phyloP scores from a whole-genome alignment of 2,113 vertebrate genomes.

The Odontophorus gujanensis region DNA sequence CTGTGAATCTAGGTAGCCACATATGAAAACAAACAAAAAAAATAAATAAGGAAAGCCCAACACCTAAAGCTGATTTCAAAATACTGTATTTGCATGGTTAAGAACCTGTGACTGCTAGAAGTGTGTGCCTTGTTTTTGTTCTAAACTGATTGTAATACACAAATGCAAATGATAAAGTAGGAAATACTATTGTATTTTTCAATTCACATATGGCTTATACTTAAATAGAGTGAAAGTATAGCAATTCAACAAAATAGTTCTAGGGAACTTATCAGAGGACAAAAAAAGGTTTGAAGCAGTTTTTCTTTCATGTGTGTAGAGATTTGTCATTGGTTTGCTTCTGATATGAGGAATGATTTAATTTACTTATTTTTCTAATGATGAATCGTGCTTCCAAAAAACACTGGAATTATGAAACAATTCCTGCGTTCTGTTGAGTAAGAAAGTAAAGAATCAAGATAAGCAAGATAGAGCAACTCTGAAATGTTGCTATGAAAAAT shows the following conservation, averaged over 20 bases:
- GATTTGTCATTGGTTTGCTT: background rate
- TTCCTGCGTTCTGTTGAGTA: background rate
- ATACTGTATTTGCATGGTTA: background rate
- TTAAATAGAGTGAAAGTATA: background rate
- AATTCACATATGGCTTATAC: background rate
- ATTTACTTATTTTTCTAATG: background rate
- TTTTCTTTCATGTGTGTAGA: background rate
- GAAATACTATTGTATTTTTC: background rate
- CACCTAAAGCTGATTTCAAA: background rate
- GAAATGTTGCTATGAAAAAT: background rate
- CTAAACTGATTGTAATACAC: background rate
- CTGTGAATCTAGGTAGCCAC: background rate
- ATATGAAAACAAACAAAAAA: background rate
- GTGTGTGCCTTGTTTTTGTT: background rate
- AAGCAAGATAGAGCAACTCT: background rate
- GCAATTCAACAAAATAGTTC: slow-evolving; percentile 11
- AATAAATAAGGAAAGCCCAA: background rate
- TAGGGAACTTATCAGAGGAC: background rate
- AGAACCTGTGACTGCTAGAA: background rate
- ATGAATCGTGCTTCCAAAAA: background rate
- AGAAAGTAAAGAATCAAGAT: background rate
- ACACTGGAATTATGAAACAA: background rate
- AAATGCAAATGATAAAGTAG: background rate
- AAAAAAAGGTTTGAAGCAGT: background rate
- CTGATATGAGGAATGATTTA: background rate